Conservation (phyloP, 1,140 invertebrate genomes). For the Aphelinus certus region DNA sequence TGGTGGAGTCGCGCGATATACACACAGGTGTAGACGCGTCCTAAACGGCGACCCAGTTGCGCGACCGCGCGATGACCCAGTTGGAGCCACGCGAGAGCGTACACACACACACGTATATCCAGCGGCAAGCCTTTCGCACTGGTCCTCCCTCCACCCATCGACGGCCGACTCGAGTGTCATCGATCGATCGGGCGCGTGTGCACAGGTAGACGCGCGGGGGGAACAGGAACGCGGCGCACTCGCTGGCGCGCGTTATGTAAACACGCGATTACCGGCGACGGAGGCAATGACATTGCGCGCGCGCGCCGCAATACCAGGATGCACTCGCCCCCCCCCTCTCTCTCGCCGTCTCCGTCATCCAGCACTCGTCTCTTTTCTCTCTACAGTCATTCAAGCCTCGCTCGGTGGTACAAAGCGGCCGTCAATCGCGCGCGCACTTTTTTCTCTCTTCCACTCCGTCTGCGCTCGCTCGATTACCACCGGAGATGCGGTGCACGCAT, state of each 20-base stretch:
- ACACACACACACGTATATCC: too few species aligned
- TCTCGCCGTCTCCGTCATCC: not conserved
- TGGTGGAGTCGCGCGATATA: too few species aligned
- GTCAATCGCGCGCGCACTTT: not conserved
- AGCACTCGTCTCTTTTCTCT: not conserved
- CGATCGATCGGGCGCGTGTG: not conserved
- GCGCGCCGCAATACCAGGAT: conserved; percentile 38
- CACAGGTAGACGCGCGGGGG: not conserved
- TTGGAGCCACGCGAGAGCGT: too few species aligned
- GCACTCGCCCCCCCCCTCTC: conserved; percentile 4
- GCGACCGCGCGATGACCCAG: too few species aligned
- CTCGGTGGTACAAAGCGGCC: too few species aligned
- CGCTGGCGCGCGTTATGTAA: conserved; percentile 24
- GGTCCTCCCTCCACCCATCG: too few species aligned
- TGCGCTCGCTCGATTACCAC: not conserved
- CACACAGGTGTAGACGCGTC: too few species aligned
- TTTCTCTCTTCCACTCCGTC: not conserved
- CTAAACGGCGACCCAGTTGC: too few species aligned
- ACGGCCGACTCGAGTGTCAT: too few species aligned
- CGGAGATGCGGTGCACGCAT: too few species aligned
- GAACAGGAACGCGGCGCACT: too few species aligned
- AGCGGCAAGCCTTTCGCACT: too few species aligned
- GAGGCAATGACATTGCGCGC: conserved; percentile 50
- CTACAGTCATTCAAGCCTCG: conserved; percentile 25
- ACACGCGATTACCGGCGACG: conserved; percentile 32